Percentiles rank a stretch among this genome's conserved stretches.
phyloP scores from a whole-genome alignment of 2,113 vertebrate genomes.

The Cyanoramphus novaezelandiae region DNA sequence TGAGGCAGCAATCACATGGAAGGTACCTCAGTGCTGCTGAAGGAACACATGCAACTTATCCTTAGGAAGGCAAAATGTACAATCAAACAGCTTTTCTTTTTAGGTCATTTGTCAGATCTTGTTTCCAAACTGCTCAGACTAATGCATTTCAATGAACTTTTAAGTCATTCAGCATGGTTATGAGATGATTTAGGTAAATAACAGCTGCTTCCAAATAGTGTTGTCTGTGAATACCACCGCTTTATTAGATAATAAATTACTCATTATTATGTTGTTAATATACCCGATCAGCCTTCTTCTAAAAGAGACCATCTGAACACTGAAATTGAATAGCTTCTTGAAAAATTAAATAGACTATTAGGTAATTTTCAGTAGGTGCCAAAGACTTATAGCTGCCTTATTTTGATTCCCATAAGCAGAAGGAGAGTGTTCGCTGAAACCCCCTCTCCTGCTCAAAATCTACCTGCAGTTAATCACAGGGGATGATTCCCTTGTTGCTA shows the following conservation, averaged over 20 bases:
- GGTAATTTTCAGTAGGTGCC: not conserved
- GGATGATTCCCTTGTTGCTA: conserved; percentile 11
- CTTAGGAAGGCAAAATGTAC: not conserved
- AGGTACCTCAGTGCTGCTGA: not conserved
- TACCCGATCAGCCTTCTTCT: not conserved
- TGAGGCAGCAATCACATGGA: not conserved
- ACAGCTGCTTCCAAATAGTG: not conserved
- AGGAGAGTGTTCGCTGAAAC: not conserved
- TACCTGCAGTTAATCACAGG: not conserved
- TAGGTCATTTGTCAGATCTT: not conserved
- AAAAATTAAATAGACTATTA: not conserved
- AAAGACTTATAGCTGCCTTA: not conserved
- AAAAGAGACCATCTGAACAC: not conserved
- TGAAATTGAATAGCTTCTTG: not conserved
- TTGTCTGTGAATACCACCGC: not conserved
- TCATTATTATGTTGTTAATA: conserved; percentile 11
- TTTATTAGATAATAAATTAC: conserved; percentile 2
- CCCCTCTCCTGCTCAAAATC: not conserved
- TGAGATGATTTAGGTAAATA: conserved; percentile 25
- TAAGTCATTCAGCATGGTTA: not conserved
- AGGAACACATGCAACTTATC: not conserved
- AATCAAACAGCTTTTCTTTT: not conserved
- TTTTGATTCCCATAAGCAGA: not conserved
- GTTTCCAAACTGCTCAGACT: not conserved
- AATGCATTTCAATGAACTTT: conserved; percentile 16